Base-by-base conservation (phyloP, 2,888 invertebrate species). In the Hypomecis punctinalis region DNA sequence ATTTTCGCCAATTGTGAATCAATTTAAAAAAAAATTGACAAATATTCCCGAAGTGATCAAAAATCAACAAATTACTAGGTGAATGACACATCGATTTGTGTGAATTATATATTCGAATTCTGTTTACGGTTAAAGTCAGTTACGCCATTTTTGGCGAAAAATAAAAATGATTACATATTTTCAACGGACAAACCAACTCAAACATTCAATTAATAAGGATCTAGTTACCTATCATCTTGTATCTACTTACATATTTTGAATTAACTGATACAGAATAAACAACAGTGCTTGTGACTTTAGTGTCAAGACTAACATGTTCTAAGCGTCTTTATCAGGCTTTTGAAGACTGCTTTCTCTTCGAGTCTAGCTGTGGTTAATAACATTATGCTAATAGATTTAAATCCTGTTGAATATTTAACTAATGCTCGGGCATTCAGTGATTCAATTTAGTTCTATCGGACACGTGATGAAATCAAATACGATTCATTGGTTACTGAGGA, bases 241-340 rank as follows among this genome's bases (percentile, higher is more conserved):
- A 37, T 7, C 13, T 51, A 11, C 23, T 39, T 4, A 37, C 11
- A 37, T 37, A 37, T 23, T n/a, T 48, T 36, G 36, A n/a, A 7
- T 11, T 1, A 51, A 51, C 13, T 37, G 49, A 37, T 37, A 49
- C 9, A 51, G 49, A 37, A 51, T 13, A 51, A 37, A 51, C 13
- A 37, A 37, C 13, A 51, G 37, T 13, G n/a, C 5, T 23, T 23
- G 40, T 40, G 23, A 52, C 52, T 52, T 52, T 35, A 43, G 49
- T 59, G 63, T 63, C 63, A 63, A 63, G 54, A 63, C 35, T 63
- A 63, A 63, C 63, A 35, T 54, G 58, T 63, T 63, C 54, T 37
- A 42, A 10, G 10, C 11, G 36, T 11, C 13, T 36, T 36, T 48
- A 47, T 33, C 33, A 7, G 8, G 4, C 5, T 48, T 6, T 35